Conservation (phyloP, 2,888 invertebrate genomes). For the Chrysotoxum bicinctum region DNA sequence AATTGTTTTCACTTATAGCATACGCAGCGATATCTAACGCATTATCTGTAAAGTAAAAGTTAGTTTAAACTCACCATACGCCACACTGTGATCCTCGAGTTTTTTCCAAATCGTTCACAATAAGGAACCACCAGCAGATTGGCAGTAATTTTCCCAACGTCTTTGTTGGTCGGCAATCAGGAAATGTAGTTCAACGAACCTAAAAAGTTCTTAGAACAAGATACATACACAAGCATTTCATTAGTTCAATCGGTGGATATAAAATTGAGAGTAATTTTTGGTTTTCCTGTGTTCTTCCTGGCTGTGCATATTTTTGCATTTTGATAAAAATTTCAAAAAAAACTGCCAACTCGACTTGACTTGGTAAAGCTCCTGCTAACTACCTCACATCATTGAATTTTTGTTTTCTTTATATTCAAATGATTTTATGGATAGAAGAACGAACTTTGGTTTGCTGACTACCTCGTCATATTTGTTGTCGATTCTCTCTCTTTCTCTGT, state of each 20-base stretch:
- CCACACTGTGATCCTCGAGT: not conserved
- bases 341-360: constrained; percentile 56
- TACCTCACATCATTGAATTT: constrained; percentile 60
- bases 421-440: constrained; percentile 39
- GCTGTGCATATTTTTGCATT: constrained; percentile 40
- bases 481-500: constrained; percentile 29
- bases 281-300: constrained; percentile 66
- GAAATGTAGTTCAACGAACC: constrained; percentile 20
- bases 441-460: constrained; percentile 57
- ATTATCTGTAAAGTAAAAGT: constrained; percentile 8
- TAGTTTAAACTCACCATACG: constrained; percentile 14
- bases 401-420: constrained; percentile 35
- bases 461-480: constrained; percentile 51
- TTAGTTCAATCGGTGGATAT: constrained; percentile 45
- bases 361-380: constrained; percentile 67
- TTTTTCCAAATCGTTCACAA: not conserved
- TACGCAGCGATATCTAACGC: too few species aligned
- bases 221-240: constrained; percentile 59
- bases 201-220: constrained; percentile 34
- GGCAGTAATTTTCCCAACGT: not conserved
- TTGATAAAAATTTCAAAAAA: constrained; percentile 36
- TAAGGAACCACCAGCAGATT: not conserved
- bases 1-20: not conserved
- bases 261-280: constrained; percentile 36
- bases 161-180: not conserved